These are phyloP conservation scores for Belonocnema kinseyi DNA, from an alignment of 1,140 invertebrate species.

Conservation along the genomic window DNA sequence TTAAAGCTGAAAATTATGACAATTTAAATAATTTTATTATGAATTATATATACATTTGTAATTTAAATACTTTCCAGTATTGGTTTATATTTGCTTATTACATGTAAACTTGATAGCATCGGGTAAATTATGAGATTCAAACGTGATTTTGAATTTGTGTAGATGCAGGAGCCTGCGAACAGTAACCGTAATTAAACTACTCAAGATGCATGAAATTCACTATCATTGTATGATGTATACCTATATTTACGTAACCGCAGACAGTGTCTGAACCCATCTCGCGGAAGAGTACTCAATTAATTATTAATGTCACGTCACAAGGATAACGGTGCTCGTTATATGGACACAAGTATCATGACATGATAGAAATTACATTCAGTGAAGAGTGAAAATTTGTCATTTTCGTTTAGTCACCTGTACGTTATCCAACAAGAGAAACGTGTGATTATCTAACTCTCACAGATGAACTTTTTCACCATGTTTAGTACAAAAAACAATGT, in stretches of 20 bases:
- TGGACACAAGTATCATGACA: constrained; percentile 13
- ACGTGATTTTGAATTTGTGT: constrained; percentile 9
- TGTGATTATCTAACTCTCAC: neutral
- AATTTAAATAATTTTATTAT: too few relatives aligned
- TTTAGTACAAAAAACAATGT: too few relatives aligned
- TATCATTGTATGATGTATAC: constrained; percentile 20
- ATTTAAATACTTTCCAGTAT: too few relatives aligned
- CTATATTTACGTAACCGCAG: constrained; percentile 19
- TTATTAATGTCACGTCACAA: constrained; percentile 22
- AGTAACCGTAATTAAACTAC: constrained; percentile 23
- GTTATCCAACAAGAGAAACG: neutral
- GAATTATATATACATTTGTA: too few relatives aligned
- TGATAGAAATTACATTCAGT: neutral
- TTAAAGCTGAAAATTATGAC: too few relatives aligned
- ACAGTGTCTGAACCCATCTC: constrained; percentile 14
- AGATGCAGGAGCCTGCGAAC: neutral
- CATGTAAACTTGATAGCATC: neutral
- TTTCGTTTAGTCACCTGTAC: neutral
- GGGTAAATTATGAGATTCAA: constrained; percentile 27
- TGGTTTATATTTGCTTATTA: too few relatives aligned
- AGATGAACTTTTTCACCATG: neutral
- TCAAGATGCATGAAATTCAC: constrained; percentile 31
- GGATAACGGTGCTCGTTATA: constrained; percentile 29
- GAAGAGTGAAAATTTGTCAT: constrained; percentile 24
- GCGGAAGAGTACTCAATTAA: constrained; percentile 29